Conservation (phyloP, 2,888 invertebrate species). For the Diplazon laetatorius region DNA sequence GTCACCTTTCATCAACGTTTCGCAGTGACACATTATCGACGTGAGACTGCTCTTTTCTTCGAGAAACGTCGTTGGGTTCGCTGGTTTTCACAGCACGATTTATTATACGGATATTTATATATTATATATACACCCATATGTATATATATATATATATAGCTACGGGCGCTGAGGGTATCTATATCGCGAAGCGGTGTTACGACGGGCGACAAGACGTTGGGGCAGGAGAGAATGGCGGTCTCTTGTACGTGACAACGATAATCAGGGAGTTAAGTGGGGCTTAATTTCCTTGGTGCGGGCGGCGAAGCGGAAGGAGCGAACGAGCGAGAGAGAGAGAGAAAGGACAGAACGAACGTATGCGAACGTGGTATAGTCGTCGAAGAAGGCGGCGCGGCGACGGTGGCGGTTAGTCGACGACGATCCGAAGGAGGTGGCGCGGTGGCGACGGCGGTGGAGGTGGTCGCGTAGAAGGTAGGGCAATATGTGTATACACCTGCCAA, state of each 20-base stretch:
- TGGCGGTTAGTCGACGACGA: slow-evolving; percentile 32
- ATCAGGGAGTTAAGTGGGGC: slow-evolving; percentile 80
- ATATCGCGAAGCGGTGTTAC: slow-evolving; percentile 21
- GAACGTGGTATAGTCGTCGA: slow-evolving; percentile 58
- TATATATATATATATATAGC: neutral
- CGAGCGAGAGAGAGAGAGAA: slow-evolving; percentile 51
- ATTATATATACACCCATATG: neutral
- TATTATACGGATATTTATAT: no score
- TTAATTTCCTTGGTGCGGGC: slow-evolving; percentile 80
- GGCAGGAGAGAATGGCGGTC: slow-evolving; percentile 65
- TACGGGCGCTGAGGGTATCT: neutral
- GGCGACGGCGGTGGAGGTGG: slow-evolving; percentile 57
- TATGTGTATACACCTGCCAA: slow-evolving; percentile 80
- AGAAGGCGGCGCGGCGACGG: slow-evolving; percentile 54
- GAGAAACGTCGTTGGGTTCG: slow-evolving; percentile 18
- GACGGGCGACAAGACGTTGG: slow-evolving; percentile 43
- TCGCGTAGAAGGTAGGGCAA: slow-evolving; percentile 67
- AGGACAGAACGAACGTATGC: slow-evolving; percentile 50
- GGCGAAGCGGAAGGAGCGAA: slow-evolving; percentile 68
- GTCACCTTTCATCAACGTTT: slow-evolving; percentile 33
- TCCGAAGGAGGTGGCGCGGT: slow-evolving; percentile 58
- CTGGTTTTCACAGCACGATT: slow-evolving; percentile 29
- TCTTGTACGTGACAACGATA: slow-evolving; percentile 80
- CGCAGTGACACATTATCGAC: slow-evolving; percentile 2
- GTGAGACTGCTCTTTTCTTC: slow-evolving; percentile 36